Base-by-base conservation (phyloP, 2,888 invertebrate species). In the Argynnis bischoffii region DNA sequence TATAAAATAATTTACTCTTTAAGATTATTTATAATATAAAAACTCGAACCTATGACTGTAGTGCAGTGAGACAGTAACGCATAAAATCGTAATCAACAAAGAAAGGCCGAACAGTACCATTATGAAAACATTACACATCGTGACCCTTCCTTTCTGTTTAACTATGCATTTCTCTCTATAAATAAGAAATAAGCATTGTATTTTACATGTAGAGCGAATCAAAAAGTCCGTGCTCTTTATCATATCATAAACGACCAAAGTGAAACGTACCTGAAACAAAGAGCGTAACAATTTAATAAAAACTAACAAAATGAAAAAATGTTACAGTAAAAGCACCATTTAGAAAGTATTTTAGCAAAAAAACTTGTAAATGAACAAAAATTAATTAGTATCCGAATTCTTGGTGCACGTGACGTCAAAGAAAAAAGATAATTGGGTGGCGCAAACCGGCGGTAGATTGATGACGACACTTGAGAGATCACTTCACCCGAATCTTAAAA, bases 351-450 rank as follows among this genome's bases (percentile, higher is more conserved):
- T 51, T 61, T 54, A 46, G 53, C 16, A 56, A 66, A 70, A n/a
- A 50, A 54, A 72, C 67, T 74, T 85, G 81, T 83, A 85, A 87
- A 88, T 86, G 83, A 87, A 83, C 81, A 82, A 82, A 85, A 85
- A 88, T 85, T 88, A 87, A 88, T 89, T 86, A 87, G 81, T 79
- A 76, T 80, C 77, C 74, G 74, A 76, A 74, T 72, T 69, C 75
- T 74, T 79, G 78, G 79, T 79, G 78, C 76, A 70, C 77, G 77
- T 78, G 77, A 80, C 78, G 80, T 79, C 76, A 77, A 74, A 75
- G 77, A 63, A 84, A 82, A 83, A 83, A 83, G 81, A 82, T 85
- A 86, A 88, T 87, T 85, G 80, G 80, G 72, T 69, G 72, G 69
- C 64, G 74, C 64, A 41, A 55, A 59, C 48, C 31, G 64, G 57